phyloP scores from a whole-genome alignment of 2,888 invertebrate species.

The Callinectes sapidus region DNA sequence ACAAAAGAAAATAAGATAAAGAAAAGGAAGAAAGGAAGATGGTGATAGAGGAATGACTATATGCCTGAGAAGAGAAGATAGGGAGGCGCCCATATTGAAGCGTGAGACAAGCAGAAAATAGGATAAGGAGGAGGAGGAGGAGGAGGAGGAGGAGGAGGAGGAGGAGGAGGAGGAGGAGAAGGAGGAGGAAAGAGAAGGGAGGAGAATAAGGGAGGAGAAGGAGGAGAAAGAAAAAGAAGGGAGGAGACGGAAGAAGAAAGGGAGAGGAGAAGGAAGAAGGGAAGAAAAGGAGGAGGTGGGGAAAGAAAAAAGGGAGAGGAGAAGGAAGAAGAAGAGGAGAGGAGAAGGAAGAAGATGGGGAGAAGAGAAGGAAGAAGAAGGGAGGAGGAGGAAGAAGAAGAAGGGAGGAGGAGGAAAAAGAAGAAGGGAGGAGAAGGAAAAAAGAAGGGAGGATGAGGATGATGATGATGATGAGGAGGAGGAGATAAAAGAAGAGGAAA shows the following conservation, averaged over 20 bases:
- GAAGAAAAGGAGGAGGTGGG: neutral
- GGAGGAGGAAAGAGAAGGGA: neutral
- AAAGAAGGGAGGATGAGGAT: neutral
- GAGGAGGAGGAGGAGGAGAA: slow-evolving; percentile 1
- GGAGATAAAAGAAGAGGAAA: neutral
- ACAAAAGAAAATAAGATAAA: neutral
- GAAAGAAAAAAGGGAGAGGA: too few species aligned
- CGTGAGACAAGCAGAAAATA: slow-evolving; percentile 23
- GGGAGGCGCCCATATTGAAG: neutral
- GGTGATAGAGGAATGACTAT: neutral
- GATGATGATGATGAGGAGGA: too few species aligned
- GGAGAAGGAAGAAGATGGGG: neutral
- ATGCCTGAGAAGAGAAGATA: neutral
- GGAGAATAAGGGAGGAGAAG: neutral
- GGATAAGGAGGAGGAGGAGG: neutral
- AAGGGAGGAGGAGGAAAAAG: neutral
- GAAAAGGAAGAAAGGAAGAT: neutral
- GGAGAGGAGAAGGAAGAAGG: too few species aligned
- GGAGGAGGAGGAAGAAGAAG: too few species aligned
- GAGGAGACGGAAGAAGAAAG: neutral
- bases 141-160: neutral
- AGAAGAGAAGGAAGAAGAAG: too few species aligned
- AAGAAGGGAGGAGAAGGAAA: neutral
- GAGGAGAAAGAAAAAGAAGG: too few species aligned
- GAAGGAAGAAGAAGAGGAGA: neutral